Base-by-base conservation (phyloP, 2,797 vertebrate genomes). In the Tamandua tetradactyla region DNA sequence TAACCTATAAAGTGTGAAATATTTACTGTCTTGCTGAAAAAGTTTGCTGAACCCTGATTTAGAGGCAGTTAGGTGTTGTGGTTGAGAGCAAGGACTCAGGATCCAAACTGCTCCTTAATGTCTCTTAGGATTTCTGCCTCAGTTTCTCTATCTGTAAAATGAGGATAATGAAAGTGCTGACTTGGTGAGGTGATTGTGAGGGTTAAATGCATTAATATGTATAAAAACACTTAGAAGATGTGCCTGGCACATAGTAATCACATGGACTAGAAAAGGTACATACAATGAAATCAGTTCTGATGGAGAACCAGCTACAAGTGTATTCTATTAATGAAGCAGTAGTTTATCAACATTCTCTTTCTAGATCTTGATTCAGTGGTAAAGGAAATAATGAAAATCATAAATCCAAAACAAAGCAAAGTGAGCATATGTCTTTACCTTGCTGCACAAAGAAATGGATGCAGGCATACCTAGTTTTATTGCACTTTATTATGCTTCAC, bases 131-230 rank as follows among this genome's bases (percentile, higher is more conserved):
- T 68, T 86, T 86, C 62, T 88, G 18, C 13, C 13, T 94, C 18
- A 66, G 25, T 72, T 81, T 89, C 42, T 87, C 49, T 17, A 30
- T 89, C 80, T 92, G 30, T 91, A 89, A 94, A 84, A 37, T 68
- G 42, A 32, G 44, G 69, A 71, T 76, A 79, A 3, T 71, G 44
- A 62, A 25, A 80, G 35, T 59, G 40, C 18, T 32, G 47, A 37
- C n/a, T 44, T 84, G 30, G 40, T 55, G 30, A 83, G 22, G 49
- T 80, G 37, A 52, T 88, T 23, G 4, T 80, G 27, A 90, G 13
- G 42, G 25, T 20, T 89, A 52, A 68, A 44, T 69, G 35, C 69
- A n/a, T 44, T n/a, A n/a, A n/a, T 88, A 37, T 81, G 27, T 20
- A 64, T 17, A 27, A 35, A 55, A 78, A 14, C 30, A 62, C 22